Conservation (phyloP, 2,888 invertebrate genomes). For the Cephus rjabovi region DNA sequence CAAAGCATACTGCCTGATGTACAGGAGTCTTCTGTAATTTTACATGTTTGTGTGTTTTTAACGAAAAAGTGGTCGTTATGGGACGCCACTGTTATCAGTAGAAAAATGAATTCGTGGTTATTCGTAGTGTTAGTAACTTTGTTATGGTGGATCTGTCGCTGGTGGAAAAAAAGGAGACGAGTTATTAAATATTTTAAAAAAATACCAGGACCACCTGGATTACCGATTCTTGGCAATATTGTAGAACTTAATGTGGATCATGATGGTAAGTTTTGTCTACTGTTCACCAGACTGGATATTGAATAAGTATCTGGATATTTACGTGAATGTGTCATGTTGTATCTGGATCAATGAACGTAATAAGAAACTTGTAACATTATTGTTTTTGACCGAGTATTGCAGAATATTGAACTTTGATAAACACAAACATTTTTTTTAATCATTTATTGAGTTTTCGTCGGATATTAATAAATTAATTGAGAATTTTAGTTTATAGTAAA, state of each 20-base stretch:
- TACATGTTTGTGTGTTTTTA: constrained; percentile 20
- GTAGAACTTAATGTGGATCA: constrained; percentile 72
- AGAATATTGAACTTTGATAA: not conserved
- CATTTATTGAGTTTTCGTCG: not conserved
- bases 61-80: constrained; percentile 19
- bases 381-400: not conserved
- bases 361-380: not conserved
- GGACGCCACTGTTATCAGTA: not conserved
- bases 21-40: too few species aligned
- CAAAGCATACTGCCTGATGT: too few species aligned
- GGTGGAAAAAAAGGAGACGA: constrained; percentile 48
- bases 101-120: constrained; percentile 17
- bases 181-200: constrained; percentile 68
- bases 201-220: constrained; percentile 72
- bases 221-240: constrained; percentile 74
- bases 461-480: not conserved
- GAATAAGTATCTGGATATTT: not conserved
- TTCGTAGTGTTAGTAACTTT: constrained; percentile 17
- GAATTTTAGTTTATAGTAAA: too few species aligned
- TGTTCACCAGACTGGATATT: not conserved
- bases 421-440: not conserved
- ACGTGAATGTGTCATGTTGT: not conserved
- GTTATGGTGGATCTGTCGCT: constrained; percentile 15
- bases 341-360: not conserved
- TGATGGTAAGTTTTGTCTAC: constrained; percentile 66